Conservation (phyloP, 2,113 vertebrate species). For the Poecilia latipinna region DNA sequence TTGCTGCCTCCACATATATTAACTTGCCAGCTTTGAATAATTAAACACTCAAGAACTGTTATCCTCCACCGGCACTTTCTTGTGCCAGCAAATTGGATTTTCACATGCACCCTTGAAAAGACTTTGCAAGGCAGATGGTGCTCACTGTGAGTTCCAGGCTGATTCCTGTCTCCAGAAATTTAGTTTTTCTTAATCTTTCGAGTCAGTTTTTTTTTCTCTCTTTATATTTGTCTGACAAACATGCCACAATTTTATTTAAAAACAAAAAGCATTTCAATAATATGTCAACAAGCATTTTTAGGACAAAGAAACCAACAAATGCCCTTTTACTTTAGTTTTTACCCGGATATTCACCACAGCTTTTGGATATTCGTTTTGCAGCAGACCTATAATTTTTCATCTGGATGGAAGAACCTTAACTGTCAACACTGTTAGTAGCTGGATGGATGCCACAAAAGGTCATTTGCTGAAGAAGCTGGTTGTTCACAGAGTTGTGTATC, state of each 20-base stretch:
- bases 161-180: neutral
- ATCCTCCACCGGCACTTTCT: constrained; percentile 34
- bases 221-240: neutral
- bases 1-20: constrained; percentile 45
- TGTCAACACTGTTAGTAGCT: too few species aligned
- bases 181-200: neutral
- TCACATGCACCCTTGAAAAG: constrained; percentile 7
- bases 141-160: neutral
- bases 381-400: too few species aligned
- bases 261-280: neutral
- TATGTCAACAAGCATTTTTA: neutral
- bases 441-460: too few species aligned
- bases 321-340: neutral
- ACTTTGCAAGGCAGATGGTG: neutral
- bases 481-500: too few species aligned
- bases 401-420: too few species aligned
- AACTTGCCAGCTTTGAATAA: constrained; percentile 59
- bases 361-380: neutral
- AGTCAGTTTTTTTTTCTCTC: neutral
- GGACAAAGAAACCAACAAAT: neutral
- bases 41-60: constrained; percentile 43
- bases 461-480: too few species aligned
- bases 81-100: constrained; percentile 23
- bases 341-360: neutral
- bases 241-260: neutral